These are phyloP conservation scores for Triplophysa dalaica DNA, from an alignment of 2,113 vertebrate species.

Conservation along the genomic window DNA sequence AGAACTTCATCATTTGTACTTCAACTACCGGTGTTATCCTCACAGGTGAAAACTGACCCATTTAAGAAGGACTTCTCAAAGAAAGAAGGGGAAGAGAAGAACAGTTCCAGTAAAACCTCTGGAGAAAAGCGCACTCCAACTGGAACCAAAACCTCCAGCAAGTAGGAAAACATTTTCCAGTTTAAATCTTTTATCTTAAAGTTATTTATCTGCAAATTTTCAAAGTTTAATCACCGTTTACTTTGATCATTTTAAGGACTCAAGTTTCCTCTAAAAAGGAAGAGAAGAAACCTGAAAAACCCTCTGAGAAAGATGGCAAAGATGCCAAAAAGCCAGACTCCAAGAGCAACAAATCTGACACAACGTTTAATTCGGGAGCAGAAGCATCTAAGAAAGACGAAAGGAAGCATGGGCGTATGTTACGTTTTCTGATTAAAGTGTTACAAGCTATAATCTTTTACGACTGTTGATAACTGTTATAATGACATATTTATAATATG, in stretches of 20 bases:
- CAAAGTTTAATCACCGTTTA: not conserved
- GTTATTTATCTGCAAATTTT: not conserved
- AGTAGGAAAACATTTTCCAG: slow-evolving; percentile 61
- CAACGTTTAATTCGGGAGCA: slow-evolving; percentile 71
- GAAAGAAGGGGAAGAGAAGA: slow-evolving; percentile 90
- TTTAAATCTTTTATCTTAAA: not conserved
- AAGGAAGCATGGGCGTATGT: slow-evolving; percentile 87
- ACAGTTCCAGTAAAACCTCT: slow-evolving; percentile 74
- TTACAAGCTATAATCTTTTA: not conserved
- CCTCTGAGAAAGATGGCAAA: slow-evolving; percentile 87
- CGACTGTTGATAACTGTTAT: no score
- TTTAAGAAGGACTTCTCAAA: slow-evolving; percentile 93
- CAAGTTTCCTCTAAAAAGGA: slow-evolving; percentile 86
- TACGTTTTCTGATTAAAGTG: not conserved
- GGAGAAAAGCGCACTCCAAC: slow-evolving; percentile 83
- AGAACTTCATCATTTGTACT: not conserved
- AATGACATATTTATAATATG: not conserved
- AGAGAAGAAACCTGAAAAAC: slow-evolving; percentile 91
- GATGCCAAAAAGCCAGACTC: slow-evolving; percentile 85
- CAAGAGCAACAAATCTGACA: slow-evolving; percentile 83
- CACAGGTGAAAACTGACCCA: slow-evolving; percentile 91
- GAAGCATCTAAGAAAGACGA: slow-evolving; percentile 88
- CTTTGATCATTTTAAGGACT: slow-evolving; percentile 67
- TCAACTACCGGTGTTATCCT: slow-evolving; percentile 13
- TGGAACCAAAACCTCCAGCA: slow-evolving; percentile 78